Conservation (phyloP, 2,888 invertebrate species). For the Crematogaster levior region DNA sequence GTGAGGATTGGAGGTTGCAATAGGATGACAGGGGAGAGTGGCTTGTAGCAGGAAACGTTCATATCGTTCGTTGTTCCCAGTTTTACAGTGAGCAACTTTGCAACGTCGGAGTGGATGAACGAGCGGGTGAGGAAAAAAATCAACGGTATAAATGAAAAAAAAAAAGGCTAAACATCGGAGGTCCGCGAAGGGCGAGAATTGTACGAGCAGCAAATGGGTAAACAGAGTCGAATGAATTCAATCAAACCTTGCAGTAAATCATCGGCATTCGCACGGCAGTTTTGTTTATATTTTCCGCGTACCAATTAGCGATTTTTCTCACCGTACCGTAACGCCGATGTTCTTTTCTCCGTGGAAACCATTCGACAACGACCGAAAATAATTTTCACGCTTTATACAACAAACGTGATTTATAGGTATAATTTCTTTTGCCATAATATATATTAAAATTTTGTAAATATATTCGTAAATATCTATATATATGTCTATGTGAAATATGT, state of each 20-base stretch:
- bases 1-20: slow-evolving; percentile 58
- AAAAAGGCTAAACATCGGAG: slow-evolving; percentile 79
- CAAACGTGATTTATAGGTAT: slow-evolving; percentile 30
- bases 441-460: neutral
- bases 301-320: slow-evolving; percentile 81
- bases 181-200: slow-evolving; percentile 65
- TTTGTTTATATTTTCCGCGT: slow-evolving; percentile 80
- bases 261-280: slow-evolving; percentile 78
- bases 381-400: slow-evolving; percentile 24
- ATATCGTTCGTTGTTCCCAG: slow-evolving; percentile 76
- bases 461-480: neutral
- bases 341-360: slow-evolving; percentile 43
- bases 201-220: slow-evolving; percentile 73
- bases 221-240: slow-evolving; percentile 84
- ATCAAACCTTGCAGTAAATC: slow-evolving; percentile 85
- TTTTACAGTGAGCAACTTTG: slow-evolving; percentile 76
- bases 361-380: slow-evolving; percentile 24
- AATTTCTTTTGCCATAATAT: neutral
- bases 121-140: slow-evolving; percentile 67
- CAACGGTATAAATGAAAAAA: slow-evolving; percentile 70
- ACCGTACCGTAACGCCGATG: slow-evolving; percentile 33
- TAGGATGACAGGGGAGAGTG: slow-evolving; percentile 50
- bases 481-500: neutral
- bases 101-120: slow-evolving; percentile 68
- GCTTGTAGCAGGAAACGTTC: slow-evolving; percentile 68